Evolutionary conservation across 2,888 invertebrate species (phyloP).

Genomic region (Metallyticus violacea): DNA sequence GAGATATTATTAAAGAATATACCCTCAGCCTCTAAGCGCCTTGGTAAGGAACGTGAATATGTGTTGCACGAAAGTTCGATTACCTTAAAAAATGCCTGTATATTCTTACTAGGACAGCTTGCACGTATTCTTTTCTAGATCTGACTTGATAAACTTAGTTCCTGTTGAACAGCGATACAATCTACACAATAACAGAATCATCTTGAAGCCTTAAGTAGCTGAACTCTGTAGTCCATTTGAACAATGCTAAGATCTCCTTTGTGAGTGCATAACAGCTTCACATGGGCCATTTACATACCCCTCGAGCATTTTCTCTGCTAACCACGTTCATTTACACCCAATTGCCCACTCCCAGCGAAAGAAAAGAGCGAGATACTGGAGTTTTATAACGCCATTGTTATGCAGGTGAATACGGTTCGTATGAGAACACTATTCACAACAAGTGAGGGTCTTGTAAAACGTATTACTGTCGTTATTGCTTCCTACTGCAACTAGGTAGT

Average conservation of each 20-base stretch:
- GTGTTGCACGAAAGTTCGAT: too few relatives aligned
- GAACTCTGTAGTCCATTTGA: neutral
- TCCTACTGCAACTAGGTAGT: neutral
- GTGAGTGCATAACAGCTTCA: too few relatives aligned
- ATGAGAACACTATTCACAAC: neutral
- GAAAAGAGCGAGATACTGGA: neutral
- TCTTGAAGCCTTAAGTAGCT: neutral
- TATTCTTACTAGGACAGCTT: too few relatives aligned
- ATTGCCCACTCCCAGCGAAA: neutral
- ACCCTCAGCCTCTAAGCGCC: too few relatives aligned
- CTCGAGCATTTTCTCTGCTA: neutral
- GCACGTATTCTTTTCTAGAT: too few relatives aligned
- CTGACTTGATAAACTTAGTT: neutral
- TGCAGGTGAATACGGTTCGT: neutral
- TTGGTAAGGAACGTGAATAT: too few relatives aligned
- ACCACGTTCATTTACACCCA: neutral
- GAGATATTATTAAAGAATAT: too few relatives aligned
- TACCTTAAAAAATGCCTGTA: too few relatives aligned
- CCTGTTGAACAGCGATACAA: neutral
- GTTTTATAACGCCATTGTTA: neutral
- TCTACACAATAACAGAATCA: too few relatives aligned
- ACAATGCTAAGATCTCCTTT: too few relatives aligned
- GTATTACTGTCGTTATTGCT: neutral
- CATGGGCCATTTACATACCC: neutral
- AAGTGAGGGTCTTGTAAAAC: neutral